Base-by-base conservation (phyloP, 1,140 invertebrate species). In the Oncopodura yosiiana region DNA sequence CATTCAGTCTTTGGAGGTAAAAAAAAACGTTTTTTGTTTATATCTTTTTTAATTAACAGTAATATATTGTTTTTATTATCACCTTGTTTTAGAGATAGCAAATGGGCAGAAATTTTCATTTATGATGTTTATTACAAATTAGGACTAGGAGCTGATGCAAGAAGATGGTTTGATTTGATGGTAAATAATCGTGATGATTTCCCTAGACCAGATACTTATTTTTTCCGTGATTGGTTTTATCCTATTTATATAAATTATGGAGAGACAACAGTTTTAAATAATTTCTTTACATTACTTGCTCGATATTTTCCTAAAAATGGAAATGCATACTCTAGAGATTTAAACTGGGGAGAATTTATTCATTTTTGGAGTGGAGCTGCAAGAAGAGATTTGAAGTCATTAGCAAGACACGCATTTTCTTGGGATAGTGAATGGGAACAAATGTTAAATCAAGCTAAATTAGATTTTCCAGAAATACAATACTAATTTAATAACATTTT, bases 311-410 rank as follows among this genome's bases (percentile, higher is more conserved):
- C 58, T 11, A 16, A 16, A 41, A 19, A 16, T 9, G 38, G 12
- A 41, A 6, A 8, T 8, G 19, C 16, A 8, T 41, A 41, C 8
- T 41, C 12, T 19, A 41, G 8, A 19, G 8, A 41, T 19, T 6
- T 12, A 19, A 16, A 41, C 38, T 41, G 30, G 38, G 62, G 62
- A 23, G 58, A 64, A 54, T 58, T 60, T 54, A 37, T 64, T 23
- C 62, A 64, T 51, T 64, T 64, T 43, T 64, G 46, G 48, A 64
- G 62, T 23, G 62, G 62, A 23, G 59, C 59, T 0, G 59, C 55
- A 1, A 26, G 32, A 24, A 52, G 3, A 12, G 52, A 51, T 24
- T 41, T 61, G 16, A 52, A 54, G 24, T 14, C 26, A 19, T 16
- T 46, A 11, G 59, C 59, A 4, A 46, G 26, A n/a, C 32, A 5